Evolutionary conservation across 2,797 vertebrate genomes (phyloP), one percentile per base, ranked within the genome.

Genomic region (Cyclura pinguis): DNA sequence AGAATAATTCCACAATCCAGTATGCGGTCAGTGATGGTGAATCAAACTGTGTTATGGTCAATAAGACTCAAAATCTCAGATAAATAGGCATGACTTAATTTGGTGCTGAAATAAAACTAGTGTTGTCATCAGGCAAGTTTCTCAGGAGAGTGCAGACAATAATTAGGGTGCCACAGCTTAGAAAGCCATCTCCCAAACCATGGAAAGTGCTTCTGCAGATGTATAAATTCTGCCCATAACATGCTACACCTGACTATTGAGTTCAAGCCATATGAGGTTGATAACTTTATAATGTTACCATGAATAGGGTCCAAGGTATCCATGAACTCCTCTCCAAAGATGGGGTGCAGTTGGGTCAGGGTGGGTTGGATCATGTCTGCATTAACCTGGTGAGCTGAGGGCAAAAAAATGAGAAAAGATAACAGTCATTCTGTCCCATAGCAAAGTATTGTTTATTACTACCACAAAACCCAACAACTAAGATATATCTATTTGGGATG

Each of bases 321-420:
- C 89, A 90, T 88, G 57, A 92, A 92, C 29, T 92, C 91, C 42
- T 92, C 83, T 38, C 91, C 91, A 62, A 90, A 88, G 62, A 77
- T 82, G 50, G 89, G 89, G 2, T 90, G 86, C 62, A 90, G 78
- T 32, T 88, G 91, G 16, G 82, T 84, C 47, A 92, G 47, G 10
- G 88, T 88, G 77, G 91, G 91, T 69, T 92, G 91, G 76, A 92
- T 90, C 89, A 92, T 86, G 59, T 92, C 89, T 1, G 89, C 86
- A 32, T 92, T 92, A 64, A 32, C 89, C 52, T 92, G 91, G 59
- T 92, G 91, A 88, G 47, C 91, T 92, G 77, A n/a, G 18, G 24
- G 13, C 35, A 87, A 62, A 72, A 62, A 86, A 57, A 84, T 24
- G 1, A 64, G 16, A 69, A 80, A 67, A 4, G 13, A 2, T 67